These are phyloP conservation scores for Achroia grisella DNA, from an alignment of 1,140 invertebrate genomes.

Conservation along the genomic window DNA sequence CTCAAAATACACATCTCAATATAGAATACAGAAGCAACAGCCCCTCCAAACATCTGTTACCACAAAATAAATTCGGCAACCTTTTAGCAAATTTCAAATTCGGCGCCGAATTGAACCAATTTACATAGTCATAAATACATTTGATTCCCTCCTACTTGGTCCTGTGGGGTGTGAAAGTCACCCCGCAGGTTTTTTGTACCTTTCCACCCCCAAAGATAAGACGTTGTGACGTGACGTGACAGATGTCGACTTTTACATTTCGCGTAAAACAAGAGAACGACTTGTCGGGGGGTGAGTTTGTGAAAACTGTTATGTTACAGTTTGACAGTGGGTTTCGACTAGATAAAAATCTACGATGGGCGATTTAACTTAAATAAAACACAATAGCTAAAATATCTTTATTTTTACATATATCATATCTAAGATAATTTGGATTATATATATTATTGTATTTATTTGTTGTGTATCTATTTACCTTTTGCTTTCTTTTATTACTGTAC, in stretches of 20 bases:
- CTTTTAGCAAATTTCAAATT: conserved; percentile 33
- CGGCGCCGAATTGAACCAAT: conserved; percentile 45
- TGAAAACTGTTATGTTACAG: background rate
- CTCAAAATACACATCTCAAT: too few relatives aligned
- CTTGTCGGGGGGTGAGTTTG: background rate
- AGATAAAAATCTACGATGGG: too few relatives aligned
- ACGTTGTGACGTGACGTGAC: conserved; percentile 47
- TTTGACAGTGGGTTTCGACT: too few relatives aligned
- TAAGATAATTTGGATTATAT: too few relatives aligned
- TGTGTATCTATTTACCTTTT: too few relatives aligned
- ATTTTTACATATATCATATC: too few relatives aligned
- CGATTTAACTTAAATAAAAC: too few relatives aligned
- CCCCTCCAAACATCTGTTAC: conserved; percentile 21
- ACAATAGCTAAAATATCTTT: too few relatives aligned
- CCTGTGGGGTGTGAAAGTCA: conserved; percentile 25
- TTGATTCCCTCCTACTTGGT: conserved; percentile 23
- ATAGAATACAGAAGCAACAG: conserved; percentile 12
- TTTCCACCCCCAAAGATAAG: conserved; percentile 49
- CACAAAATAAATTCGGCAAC: conserved; percentile 18
- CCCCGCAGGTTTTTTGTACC: conserved; percentile 44
- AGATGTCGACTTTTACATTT: conserved; percentile 44
- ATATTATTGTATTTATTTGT: too few relatives aligned
- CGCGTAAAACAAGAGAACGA: conserved; percentile 45
- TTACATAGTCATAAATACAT: conserved; percentile 71
- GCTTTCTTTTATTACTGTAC: too few relatives aligned